Conservation (phyloP, 1,140 invertebrate species). For the Drosophila pandora region DNA sequence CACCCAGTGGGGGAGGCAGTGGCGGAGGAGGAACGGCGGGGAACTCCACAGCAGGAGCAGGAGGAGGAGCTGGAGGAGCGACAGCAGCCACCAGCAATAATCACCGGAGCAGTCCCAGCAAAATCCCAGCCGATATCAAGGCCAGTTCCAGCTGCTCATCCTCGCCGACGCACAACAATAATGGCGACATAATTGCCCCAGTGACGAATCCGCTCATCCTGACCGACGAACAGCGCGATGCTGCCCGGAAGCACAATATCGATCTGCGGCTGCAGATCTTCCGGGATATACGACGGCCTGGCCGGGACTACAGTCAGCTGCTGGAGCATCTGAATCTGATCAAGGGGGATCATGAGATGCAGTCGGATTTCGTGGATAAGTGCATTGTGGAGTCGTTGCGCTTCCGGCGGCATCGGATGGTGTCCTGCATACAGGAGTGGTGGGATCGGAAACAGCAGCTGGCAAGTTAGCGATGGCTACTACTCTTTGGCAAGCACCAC, state of each 20-base stretch:
- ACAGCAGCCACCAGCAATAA: slow-evolving; percentile 19
- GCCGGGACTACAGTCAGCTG: slow-evolving; percentile 88
- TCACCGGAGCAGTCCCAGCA: slow-evolving; percentile 29
- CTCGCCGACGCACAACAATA: slow-evolving; percentile 40
- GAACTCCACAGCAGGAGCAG: slow-evolving; percentile 2
- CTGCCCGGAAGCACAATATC: slow-evolving; percentile 84
- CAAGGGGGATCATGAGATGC: slow-evolving; percentile 89
- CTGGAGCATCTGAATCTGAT: slow-evolving; percentile 89
- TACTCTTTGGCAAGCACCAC: slow-evolving; percentile 47
- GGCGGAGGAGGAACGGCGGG: background rate
- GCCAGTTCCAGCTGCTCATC: slow-evolving; percentile 21
- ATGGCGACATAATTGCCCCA: slow-evolving; percentile 24
- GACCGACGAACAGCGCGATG: slow-evolving; percentile 82
- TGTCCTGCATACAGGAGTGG: slow-evolving; percentile 84
- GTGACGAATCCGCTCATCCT: slow-evolving; percentile 3
- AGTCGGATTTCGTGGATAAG: slow-evolving; percentile 89
- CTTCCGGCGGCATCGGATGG: slow-evolving; percentile 91
- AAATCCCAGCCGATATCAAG: slow-evolving; percentile 17
- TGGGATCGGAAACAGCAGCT: slow-evolving; percentile 75
- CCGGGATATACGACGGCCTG: slow-evolving; percentile 85
- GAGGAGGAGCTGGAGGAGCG: slow-evolving; percentile 5
- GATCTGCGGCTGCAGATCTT: slow-evolving; percentile 85
- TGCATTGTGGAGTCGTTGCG: slow-evolving; percentile 91
- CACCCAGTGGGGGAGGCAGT: background rate
- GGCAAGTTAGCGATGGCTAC: slow-evolving; percentile 69